Base-by-base conservation (phyloP, 2,113 vertebrate species). In the Barbus barbus region DNA sequence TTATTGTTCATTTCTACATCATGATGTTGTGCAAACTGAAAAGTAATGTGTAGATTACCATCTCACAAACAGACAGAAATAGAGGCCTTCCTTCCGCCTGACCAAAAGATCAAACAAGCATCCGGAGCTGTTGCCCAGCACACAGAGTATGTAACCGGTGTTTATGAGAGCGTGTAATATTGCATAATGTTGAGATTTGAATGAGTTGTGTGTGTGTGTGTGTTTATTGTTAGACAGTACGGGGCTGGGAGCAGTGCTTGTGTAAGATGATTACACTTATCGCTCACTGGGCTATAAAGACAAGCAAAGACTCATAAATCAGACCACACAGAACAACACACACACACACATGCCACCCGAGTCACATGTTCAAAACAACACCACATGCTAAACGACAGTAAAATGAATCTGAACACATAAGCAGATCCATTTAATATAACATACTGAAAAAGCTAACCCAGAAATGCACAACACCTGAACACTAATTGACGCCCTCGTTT, bases 181-280 rank as follows among this genome's bases (percentile, higher is more conserved):
- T 84, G 85, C 85, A 84, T 86, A 84, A 87, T 67, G 78, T 60
- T 20, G n/a, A 36, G 44, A 85, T 85, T 61, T 87, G 76, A 83
- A 85, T 85, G 76, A 75, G 73, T 0, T 2, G 41, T 44, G 41
- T 44, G 48, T 18, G 72, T 20, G 53, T 56, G 86, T 81, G 56
- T 83, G 78, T 85, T 85, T 85, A 83, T 58, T 77, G 83, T 79
- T 60, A 20, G 51, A 73, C 63, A 41, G 46, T 76, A 60, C 18
- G 18, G 60, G 82, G 46, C 28, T 71, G 76, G 24, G 33, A 44
- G 41, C 78, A 78, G 77, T 53, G 38, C 77, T 84, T 84, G 84
- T 84, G 84, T 87, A 87, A 87, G 85, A 76, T 85, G 86, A 88
- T 88, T 81, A 88, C 77, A 51, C 69, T 88, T 63, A 88, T 86